Base-by-base conservation (phyloP, 2,888 invertebrate species). In the Hypsopygia costalis region DNA sequence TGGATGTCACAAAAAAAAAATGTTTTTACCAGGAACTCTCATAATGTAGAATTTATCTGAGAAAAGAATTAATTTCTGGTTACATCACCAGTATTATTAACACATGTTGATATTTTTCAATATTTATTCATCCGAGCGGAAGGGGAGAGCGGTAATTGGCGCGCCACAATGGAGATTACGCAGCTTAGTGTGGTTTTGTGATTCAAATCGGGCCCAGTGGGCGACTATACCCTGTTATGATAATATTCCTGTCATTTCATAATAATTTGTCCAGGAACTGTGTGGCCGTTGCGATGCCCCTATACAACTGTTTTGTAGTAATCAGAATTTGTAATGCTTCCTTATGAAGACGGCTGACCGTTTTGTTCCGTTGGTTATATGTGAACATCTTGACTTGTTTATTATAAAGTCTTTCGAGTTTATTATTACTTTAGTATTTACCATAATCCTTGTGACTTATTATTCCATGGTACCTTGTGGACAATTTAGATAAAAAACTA, bases 131-230 rank as follows among this genome's bases (percentile, higher is more conserved):
- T 81, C 81, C 76, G 78, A 69, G 76, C 85, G 85, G 83, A 87
- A 86, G 83, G 87, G 87, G 82, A 81, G 83, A 82, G 75, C 58
- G 67, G 75, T 88, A 88, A 88, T 88, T 88, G 87, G 87, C 80
- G 63, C 70, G 58, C 64, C 63, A 88, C 86, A 88, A 87, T 83
- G 68, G 83, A 79, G 87, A 86, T 88, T 85, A 87, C 65, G 59
- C 66, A 69, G 82, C 80, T 86, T 86, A 81, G 62, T 51, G 64
- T 47, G 52, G 82, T 83, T 87, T 86, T 83, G 85, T 81, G 80
- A 86, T 83, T 81, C 82, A 81, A 82, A 83, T 82, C 77, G 3
- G 16, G 63, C 50, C 55, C 77, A 51, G 78, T 86, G 82, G 83
- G 83, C 81, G 83, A 85, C 81, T 83, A 85, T 78, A 66, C 49